These are phyloP conservation scores for Aurelia aurita DNA, from an alignment of 30 jellyfish, hydroid and myxozoan genomes.

Conservation along the genomic window DNA sequence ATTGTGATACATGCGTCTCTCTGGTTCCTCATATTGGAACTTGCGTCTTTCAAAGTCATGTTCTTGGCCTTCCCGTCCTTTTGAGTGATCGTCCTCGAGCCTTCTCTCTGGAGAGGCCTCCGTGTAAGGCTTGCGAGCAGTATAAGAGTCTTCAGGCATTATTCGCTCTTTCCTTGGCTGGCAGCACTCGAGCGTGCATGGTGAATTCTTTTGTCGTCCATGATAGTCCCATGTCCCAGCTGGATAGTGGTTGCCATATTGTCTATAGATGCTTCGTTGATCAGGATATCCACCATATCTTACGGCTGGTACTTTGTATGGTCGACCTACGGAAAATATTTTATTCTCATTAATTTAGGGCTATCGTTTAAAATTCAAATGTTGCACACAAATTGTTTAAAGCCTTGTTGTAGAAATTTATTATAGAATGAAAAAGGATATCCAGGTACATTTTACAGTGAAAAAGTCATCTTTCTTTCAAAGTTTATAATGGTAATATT, in stretches of 20 bases:
- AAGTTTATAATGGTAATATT: no score
- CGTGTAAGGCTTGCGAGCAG: neutral
- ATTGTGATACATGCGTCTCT: neutral
- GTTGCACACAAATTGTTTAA: no score
- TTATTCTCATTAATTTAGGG: no score
- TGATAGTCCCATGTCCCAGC: slow-evolving; percentile 35
- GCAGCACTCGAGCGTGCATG: slow-evolving; percentile 64
- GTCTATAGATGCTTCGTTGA: neutral
- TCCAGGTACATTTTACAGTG: no score
- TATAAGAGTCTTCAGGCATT: slow-evolving; percentile 4
- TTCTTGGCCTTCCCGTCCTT: neutral
- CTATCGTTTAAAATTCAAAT: no score
- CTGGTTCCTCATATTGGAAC: neutral
- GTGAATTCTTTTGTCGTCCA: slow-evolving; percentile 16
- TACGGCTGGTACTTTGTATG: slow-evolving; percentile 53
- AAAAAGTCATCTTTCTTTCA: no score
- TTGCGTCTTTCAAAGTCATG: no score
- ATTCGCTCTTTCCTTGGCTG: slow-evolving; percentile 40
- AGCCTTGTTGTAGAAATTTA: no score
- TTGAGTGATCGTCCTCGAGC: neutral
- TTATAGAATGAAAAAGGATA: no score
- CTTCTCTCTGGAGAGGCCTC: neutral
- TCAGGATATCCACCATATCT: slow-evolving; percentile 13
- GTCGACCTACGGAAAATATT: slow-evolving; percentile 7
- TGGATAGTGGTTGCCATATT: slow-evolving; percentile 15